Conservation (phyloP, 2,113 vertebrate species). For the Sebastes schlegelii region DNA sequence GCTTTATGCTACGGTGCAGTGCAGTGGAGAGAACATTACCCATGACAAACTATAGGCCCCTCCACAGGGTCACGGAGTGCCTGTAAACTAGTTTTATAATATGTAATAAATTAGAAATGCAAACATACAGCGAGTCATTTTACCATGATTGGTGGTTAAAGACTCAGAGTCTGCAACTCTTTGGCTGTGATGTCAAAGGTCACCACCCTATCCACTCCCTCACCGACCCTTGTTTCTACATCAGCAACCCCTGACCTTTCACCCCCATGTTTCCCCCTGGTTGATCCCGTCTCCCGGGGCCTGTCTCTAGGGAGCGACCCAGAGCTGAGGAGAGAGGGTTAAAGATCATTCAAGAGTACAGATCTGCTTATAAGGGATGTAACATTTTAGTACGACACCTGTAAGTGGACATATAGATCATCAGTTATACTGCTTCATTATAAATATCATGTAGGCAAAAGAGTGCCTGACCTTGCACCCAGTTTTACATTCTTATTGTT, state of each 20-base stretch:
- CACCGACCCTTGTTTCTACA: constrained; percentile 58
- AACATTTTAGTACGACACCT: constrained; percentile 16
- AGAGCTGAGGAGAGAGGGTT: constrained; percentile 9
- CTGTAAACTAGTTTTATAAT: neutral
- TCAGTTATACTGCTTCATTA: neutral
- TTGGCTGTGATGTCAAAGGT: constrained; percentile 60
- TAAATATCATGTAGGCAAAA: neutral
- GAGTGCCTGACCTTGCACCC: constrained; percentile 19
- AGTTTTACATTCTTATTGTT: constrained; percentile 37
- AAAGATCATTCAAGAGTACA: constrained; percentile 21
- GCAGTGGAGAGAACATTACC: neutral
- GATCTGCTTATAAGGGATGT: neutral
- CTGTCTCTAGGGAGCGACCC: constrained; percentile 10
- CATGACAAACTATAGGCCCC: neutral
- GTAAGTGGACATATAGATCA: neutral
- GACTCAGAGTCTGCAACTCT: constrained; percentile 41
- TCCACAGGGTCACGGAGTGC: neutral
- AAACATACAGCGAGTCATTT: constrained; percentile 20
- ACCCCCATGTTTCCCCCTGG: constrained; percentile 42
- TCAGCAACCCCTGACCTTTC: constrained; percentile 59
- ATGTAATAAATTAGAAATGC: neutral
- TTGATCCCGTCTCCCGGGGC: constrained; percentile 32
- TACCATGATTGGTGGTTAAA: constrained; percentile 34
- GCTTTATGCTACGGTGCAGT: neutral
- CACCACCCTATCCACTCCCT: constrained; percentile 53